Base-by-base conservation (phyloP, 1,140 invertebrate species). In the Cydia fagiglandana region DNA sequence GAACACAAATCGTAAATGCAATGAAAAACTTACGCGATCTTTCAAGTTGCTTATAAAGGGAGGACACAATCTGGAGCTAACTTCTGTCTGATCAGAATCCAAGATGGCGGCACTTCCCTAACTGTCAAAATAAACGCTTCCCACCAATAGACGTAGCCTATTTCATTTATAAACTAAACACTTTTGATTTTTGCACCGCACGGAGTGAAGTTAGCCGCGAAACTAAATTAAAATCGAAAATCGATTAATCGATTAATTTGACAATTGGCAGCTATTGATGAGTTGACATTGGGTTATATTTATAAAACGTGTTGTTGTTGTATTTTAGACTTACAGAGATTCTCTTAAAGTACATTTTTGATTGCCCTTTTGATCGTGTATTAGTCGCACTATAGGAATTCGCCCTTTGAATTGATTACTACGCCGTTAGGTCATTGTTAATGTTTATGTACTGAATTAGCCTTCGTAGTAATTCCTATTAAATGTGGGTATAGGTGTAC, bases 1-100 rank as follows among this genome's bases (percentile, higher is more conserved):
- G 73, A 73, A 64, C 56, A 24, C 53, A 56, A 77, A 75, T 75
- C 73, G 73, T 47, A 78, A 80, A 78, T 79, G 76, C 76, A 68
- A 28, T 68, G 76, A 77, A 79, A 70, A 73, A 76, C 66, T 70
- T 70, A 70, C 66, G 66, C 30, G 66, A 9, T 41, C 66, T 7
- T 20, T 70, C 5, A 70, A 70, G 66, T 45, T 70, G 66, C 1
- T 70, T 70, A 38, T 70, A 70, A 70, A 70, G n/a, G 13, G 45
- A 70, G 66, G 66, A 7, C 66, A 17, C 13, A 10, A 17, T 24
- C 17, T 20, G 66, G 15, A 17, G 66, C 66, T 70, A 70, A 70
- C 28, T 70, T 70, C 64, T 1, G 64, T 38, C 6, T 6, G 34
- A n/a, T 17, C 34, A 7, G 34, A 70, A 61, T 70, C 10, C 66